phyloP scores from a whole-genome alignment of 2,797 vertebrate genomes.

The Ptychobarbus kaznakovi region DNA sequence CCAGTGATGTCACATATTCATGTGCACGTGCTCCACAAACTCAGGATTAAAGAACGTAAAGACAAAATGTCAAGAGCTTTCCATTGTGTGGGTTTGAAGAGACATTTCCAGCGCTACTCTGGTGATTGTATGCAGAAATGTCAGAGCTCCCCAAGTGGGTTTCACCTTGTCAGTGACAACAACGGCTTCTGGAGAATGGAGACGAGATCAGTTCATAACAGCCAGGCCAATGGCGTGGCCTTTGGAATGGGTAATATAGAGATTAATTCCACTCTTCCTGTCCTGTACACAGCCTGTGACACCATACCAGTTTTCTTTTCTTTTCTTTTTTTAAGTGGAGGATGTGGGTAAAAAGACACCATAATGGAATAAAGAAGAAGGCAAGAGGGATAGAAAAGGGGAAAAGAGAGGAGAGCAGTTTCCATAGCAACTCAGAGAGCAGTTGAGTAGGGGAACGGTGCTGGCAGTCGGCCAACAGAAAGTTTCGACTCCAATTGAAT shows the following conservation, averaged over 20 bases:
- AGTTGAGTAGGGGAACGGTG: constrained; percentile 40
- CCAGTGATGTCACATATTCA: too few relatives aligned
- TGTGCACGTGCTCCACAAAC: too few relatives aligned
- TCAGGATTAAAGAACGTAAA: not conserved
- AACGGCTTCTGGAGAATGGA: constrained; percentile 15
- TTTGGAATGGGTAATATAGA: constrained; percentile 10
- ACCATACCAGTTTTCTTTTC: not conserved
- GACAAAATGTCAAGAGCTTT: constrained; percentile 55
- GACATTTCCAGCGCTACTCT: constrained; percentile 42
- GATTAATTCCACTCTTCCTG: constrained; percentile 25
- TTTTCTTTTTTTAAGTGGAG: not conserved
- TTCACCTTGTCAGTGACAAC: constrained; percentile 48
- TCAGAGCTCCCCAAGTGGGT: constrained; percentile 49
- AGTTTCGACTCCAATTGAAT: constrained; percentile 58
- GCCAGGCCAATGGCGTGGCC: constrained; percentile 37
- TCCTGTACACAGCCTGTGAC: not conserved
- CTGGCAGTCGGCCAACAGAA: constrained; percentile 46
- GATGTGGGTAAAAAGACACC: constrained; percentile 21
- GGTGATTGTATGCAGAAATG: constrained; percentile 60
- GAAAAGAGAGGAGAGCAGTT: constrained; percentile 62
- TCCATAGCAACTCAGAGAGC: constrained; percentile 64
- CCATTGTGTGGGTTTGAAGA: constrained; percentile 49
- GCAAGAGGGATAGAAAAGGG: constrained; percentile 37
- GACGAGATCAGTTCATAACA: constrained; percentile 31
- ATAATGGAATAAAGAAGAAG: constrained; percentile 23